Evolutionary conservation across 2,888 invertebrate species (phyloP), one percentile per base, ranked within the genome.

Genomic region (Caenorhabditis sinica): DNA sequence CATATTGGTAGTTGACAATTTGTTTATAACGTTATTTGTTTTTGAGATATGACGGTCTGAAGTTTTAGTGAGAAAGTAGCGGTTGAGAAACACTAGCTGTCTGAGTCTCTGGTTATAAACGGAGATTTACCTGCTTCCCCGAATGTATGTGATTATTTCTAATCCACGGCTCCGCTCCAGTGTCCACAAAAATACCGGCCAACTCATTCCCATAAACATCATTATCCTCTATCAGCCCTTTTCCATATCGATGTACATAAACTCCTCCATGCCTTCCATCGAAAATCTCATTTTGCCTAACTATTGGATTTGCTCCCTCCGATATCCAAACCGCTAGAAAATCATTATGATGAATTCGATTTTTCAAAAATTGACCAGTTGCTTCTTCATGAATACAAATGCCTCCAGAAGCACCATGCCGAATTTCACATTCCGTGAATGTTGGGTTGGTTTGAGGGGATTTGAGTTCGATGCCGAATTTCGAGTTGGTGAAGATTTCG

Each of bases 321-420:
- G 98, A 99, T 92, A 99, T 98, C 98, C 98, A 99, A 43, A 99
- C 98, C 43, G 96, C 98, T 86, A 98, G 98, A 94, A 98, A 99
- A 93, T 98, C 98, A 94, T 99, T 99, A 8, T 97, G 97, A 94
- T 98, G 98, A 93, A 99, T 98, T 93, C 97, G 96, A 94, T 99
- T 99, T 93, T 99, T 98, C 93, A 98, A 97, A 93, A 99, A 99
- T 94, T 98, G 98, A 11, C 98, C 98, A 69, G 97, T 95, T 13
- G 92, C 91, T 91, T 97, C 97, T 93, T 99, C 98, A 94, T 99
- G 98, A 0, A 99, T 98, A 94, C 99, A 99, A 90, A 99, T 98
- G 81, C 98, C 98, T 15, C 92, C 92, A 6, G 91, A 90, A 17
- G 76, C 85, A 0, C 98, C 98, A 93, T 99, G 98, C 94, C 99